These are phyloP conservation scores for Odontothrips loti DNA, from an alignment of 2,888 invertebrate species.

Conservation along the genomic window DNA sequence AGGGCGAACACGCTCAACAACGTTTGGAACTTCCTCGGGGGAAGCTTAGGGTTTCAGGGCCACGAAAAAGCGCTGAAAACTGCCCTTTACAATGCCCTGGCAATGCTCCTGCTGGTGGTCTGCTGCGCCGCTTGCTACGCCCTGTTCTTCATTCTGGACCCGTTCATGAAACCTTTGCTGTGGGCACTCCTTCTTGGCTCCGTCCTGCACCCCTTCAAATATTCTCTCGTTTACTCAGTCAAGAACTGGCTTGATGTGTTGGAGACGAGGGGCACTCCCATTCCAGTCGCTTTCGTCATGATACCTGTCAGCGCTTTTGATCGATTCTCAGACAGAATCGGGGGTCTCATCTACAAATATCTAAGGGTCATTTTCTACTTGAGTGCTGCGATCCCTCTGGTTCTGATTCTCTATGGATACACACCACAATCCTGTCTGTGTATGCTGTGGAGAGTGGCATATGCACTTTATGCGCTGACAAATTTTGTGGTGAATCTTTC, in stretches of 20 bases:
- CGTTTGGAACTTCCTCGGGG: slow-evolving; percentile 1
- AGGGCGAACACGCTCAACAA: neutral
- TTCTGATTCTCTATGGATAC: slow-evolving; percentile 64
- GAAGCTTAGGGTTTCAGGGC: slow-evolving; percentile 50
- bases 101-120: slow-evolving; percentile 67
- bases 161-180: slow-evolving; percentile 87
- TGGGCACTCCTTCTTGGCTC: slow-evolving; percentile 98
- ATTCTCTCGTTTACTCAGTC: slow-evolving; percentile 67
- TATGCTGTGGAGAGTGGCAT: neutral
- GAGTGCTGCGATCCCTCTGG: slow-evolving; percentile 48
- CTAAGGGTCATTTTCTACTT: slow-evolving; percentile 55
- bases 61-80: slow-evolving; percentile 87
- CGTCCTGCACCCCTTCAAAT: slow-evolving; percentile 91
- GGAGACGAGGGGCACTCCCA: slow-evolving; percentile 47
- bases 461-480: neutral
- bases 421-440: slow-evolving; percentile 62
- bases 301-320: slow-evolving; percentile 75
- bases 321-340: slow-evolving; percentile 68
- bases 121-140: slow-evolving; percentile 68
- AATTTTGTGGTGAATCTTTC: neutral
- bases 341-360: slow-evolving; percentile 64
- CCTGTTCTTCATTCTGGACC: slow-evolving; percentile 78
- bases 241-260: slow-evolving; percentile 73
- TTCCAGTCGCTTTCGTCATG: slow-evolving; percentile 50
- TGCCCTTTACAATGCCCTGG: slow-evolving; percentile 84